Evolutionary conservation across 2,888 invertebrate genomes (phyloP), one percentile per base, ranked within the genome.

Genomic region (Alentia gelatinosa): DNA sequence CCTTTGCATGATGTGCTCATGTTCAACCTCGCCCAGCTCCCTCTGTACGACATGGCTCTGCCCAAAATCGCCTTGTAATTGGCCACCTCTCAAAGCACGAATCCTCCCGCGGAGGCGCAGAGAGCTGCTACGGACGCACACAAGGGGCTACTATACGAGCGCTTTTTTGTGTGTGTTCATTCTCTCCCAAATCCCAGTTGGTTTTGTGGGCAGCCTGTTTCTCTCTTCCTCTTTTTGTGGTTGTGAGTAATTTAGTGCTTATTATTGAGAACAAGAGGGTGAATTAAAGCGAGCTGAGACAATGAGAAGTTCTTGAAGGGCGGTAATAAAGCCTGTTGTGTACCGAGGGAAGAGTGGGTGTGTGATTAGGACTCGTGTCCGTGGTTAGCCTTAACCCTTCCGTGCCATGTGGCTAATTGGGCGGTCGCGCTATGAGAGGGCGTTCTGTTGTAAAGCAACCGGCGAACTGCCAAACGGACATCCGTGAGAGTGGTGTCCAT

Each of bases 1-100:
- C 79, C 79, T 79, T 79, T 79, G 79, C 79, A 79, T 79, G 79
- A 79, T 79, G 79, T 39, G 79, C 79, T 37, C 79, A 79, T 37
- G 79, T 79, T 79, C 79, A 39, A 35, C 79, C 26, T 39, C 15
- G 37, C 79, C 79, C 35, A 39, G 39, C 79, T n/a, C 39, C 79
- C 39, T 26, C 79, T 39, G 79, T 79, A 23, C 79, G 35, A 79
- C 39, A 37, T 79, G 79, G 79, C 79, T 79, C 39, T 39, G 79
- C 15, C 79, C 79, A 26, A 79, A 74, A 79, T 37, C 79, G 79
- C 35, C 79, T 79, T 79, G 79, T 79, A 79, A 79, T 79, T 79
- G 79, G 79, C 79, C 39, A 5, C 37, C 79, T 79, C 79, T 79
- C 79, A 79, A 39, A 35, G 35, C 79, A 19, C 79, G 19, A 56